Base-by-base conservation (phyloP, 2,888 invertebrate species). In the Papilio protenor region DNA sequence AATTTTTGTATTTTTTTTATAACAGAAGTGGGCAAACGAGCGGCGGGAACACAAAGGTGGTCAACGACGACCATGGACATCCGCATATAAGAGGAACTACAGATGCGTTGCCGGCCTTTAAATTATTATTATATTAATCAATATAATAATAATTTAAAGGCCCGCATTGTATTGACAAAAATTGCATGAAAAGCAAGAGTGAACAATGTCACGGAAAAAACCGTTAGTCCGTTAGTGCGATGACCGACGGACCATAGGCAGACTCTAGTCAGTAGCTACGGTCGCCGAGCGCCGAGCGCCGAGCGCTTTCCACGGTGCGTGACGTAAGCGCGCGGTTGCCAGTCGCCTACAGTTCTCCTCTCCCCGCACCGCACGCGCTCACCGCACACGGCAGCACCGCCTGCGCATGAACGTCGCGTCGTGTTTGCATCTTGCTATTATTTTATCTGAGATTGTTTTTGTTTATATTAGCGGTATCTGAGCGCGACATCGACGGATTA, bases 311-410 rank as follows among this genome's bases (percentile, higher is more conserved):
- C 61, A 61, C 23, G 33, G 18, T 18, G 33, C 16, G 16, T 64
- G 64, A 64, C 70, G 52, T 69, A 64, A 71, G 73, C 55, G 75
- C 23, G 16, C 45, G 47, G 18, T 33, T 16, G n/a, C 71, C 55
- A 6, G 18, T 55, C n/a, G 16, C 55, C 8, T 6, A 6, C 21
- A 18, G 18, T 52, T 27, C 45, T 16, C n/a, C 45, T 16, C 75
- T 23, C 70, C 49, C 23, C 12, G 49, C 49, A 12, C 70, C 59
- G 47, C 40, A 47, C 73, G 14, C 59, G 18, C 57, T 0, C 57
- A 5, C 45, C 55, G 57, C 57, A 14, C 52, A 4, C 52, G 14
- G 52, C 52, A 16, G 52, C 52, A 16, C 52, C 52, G 59, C 57
- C 59, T 14, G 40, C 59, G 45, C 49, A 61, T 16, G 21, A 23